These are phyloP conservation scores for Sceloporus undulatus DNA, from an alignment of 2,113 vertebrate species.

Conservation along the genomic window DNA sequence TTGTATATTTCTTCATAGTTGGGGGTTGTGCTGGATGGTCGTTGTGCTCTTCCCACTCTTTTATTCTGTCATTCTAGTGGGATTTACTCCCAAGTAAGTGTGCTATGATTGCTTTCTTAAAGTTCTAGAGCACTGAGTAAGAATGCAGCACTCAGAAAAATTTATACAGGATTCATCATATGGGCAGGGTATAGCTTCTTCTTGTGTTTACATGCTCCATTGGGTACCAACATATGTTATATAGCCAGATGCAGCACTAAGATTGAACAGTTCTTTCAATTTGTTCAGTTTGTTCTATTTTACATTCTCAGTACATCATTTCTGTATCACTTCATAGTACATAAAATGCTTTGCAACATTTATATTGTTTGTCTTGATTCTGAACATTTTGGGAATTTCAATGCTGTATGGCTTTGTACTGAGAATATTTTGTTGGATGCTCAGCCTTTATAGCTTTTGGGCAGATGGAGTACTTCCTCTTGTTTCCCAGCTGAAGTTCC, in stretches of 20 bases:
- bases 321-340: not conserved
- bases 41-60: too few relatives aligned
- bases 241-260: constrained; percentile 42
- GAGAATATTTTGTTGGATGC: constrained; percentile 22
- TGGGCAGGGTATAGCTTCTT: constrained; percentile 20
- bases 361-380: constrained; percentile 31
- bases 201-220: constrained; percentile 30
- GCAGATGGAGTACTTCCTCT: constrained; percentile 37
- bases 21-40: too few relatives aligned
- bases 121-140: too few relatives aligned
- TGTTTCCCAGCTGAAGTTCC: constrained; percentile 34
- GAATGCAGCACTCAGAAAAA: not conserved
- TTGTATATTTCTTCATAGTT: too few relatives aligned
- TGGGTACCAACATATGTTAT: constrained; percentile 8
- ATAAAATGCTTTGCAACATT: constrained; percentile 5
- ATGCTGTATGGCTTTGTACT: not conserved
- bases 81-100: too few relatives aligned
- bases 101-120: too few relatives aligned
- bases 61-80: too few relatives aligned
- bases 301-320: constrained; percentile 1
- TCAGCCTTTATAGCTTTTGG: not conserved
- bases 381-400: constrained; percentile 40
- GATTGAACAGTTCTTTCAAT: constrained; percentile 37
- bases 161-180: constrained; percentile 32
- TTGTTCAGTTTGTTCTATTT: constrained; percentile 41